Conservation (phyloP, 1,140 invertebrate genomes). For the Ostrea edulis region DNA sequence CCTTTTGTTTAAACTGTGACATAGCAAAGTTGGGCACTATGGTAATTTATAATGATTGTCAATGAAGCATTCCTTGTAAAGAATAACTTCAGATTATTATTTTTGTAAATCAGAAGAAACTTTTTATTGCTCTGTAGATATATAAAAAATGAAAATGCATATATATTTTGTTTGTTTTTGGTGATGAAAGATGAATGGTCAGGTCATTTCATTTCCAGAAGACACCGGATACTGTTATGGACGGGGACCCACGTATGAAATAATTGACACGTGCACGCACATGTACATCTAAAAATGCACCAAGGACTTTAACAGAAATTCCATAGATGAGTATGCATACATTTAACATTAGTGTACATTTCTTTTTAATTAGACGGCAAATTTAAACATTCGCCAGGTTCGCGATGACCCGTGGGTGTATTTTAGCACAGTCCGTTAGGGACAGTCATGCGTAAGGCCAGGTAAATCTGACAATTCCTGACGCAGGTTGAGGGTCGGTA, state of each 20-base stretch:
- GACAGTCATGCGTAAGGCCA: not conserved
- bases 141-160: not conserved
- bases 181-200: not conserved
- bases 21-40: not conserved
- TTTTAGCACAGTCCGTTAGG: not conserved
- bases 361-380: conserved; percentile 3
- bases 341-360: conserved; percentile 7
- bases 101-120: conserved; percentile 1
- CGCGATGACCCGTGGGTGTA: not conserved
- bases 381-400: not conserved
- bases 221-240: too few relatives aligned
- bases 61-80: not conserved
- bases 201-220: too few relatives aligned
- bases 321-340: not conserved
- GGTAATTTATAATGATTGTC: not conserved
- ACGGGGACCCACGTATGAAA: too few relatives aligned
- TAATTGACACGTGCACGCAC: not conserved
- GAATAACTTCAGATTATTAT: not conserved
- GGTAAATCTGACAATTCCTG: not conserved
- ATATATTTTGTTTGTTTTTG: not conserved
- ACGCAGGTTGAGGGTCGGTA: not conserved
- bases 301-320: conserved; percentile 5
- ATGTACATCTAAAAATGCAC: conserved; percentile 13
- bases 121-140: not conserved
- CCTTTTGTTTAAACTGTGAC: not conserved